A percentile compares a stretch with the other conserved stretches of the same genome.
These are phyloP conservation scores for Ondatra zibethicus DNA, from an alignment of 2,113 vertebrate species.

Conservation along the genomic window DNA sequence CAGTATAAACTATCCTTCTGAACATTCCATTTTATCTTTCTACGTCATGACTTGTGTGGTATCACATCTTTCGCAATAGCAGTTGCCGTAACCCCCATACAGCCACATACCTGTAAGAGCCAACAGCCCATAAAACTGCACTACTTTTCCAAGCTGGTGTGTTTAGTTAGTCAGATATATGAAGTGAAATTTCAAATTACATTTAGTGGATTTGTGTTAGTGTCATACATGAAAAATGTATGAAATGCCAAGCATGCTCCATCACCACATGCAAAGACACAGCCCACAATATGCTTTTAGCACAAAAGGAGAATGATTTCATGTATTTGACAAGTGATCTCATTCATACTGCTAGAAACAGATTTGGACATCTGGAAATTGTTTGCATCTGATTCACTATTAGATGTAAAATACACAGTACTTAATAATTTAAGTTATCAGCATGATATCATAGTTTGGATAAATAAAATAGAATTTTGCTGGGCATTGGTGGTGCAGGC, in stretches of 20 bases:
- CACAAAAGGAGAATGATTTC: neutral
- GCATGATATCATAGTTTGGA: neutral
- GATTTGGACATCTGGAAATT: neutral
- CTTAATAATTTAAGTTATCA: conserved; percentile 11
- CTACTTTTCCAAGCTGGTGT: neutral
- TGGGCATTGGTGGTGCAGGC: too few species aligned
- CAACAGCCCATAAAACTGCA: too few species aligned
- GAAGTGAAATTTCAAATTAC: neutral
- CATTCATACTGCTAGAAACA: neutral
- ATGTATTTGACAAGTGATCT: neutral
- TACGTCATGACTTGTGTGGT: too few species aligned
- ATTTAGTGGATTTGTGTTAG: neutral
- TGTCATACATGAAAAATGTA: neutral
- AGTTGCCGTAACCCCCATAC: neutral
- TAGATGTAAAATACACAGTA: neutral
- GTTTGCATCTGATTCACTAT: neutral
- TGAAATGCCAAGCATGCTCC: neutral
- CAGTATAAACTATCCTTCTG: neutral
- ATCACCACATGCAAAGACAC: neutral
- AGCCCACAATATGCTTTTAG: neutral
- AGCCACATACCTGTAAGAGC: neutral
- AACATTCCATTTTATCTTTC: neutral
- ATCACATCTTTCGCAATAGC: neutral
- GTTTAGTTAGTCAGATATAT: neutral
- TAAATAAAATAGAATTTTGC: neutral